Conservation (phyloP, 2,113 vertebrate genomes). For the Aleadryas rufinucha region DNA sequence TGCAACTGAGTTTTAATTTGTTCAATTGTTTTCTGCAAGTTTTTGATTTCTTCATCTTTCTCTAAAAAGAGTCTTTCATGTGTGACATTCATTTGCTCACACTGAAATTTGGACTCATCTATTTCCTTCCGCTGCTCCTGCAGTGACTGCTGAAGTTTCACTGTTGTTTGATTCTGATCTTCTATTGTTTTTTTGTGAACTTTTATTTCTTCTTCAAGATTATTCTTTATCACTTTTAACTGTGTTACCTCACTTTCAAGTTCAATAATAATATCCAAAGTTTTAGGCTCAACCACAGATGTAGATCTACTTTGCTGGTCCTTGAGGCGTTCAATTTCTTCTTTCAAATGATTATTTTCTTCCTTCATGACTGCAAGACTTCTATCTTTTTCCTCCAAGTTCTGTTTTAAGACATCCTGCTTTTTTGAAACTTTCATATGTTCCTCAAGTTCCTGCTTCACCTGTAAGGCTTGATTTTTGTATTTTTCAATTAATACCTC, state of each 20-base stretch:
- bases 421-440: conserved; percentile 63
- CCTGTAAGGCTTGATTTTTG: conserved; percentile 74
- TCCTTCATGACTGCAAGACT: conserved; percentile 92
- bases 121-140: conserved; percentile 85
- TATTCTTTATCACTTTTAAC: conserved; percentile 76
- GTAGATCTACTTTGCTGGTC: conserved; percentile 87
- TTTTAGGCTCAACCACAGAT: conserved; percentile 78
- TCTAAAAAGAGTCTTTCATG: conserved; percentile 83
- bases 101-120: conserved; percentile 81
- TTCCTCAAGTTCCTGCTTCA: conserved; percentile 76
- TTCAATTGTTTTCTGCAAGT: conserved; percentile 80
- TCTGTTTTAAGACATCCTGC: conserved; percentile 74
- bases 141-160: conserved; percentile 81
- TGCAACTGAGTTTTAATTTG: conserved; percentile 75
- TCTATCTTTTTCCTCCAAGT: conserved; percentile 88
- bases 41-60: conserved; percentile 86
- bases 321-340: conserved; percentile 88
- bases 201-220: conserved; percentile 82
- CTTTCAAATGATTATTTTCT: conserved; percentile 94
- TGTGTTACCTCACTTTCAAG: conserved; percentile 89
- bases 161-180: conserved; percentile 79
- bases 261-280: conserved; percentile 86
- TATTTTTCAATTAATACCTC: conserved; percentile 81
- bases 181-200: conserved; percentile 77
- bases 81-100: conserved; percentile 82